Percentiles rank a stretch among this genome's conserved stretches.
These are phyloP conservation scores for Calameuta idolon DNA, from an alignment of 2,888 invertebrate species.

Conservation along the genomic window DNA sequence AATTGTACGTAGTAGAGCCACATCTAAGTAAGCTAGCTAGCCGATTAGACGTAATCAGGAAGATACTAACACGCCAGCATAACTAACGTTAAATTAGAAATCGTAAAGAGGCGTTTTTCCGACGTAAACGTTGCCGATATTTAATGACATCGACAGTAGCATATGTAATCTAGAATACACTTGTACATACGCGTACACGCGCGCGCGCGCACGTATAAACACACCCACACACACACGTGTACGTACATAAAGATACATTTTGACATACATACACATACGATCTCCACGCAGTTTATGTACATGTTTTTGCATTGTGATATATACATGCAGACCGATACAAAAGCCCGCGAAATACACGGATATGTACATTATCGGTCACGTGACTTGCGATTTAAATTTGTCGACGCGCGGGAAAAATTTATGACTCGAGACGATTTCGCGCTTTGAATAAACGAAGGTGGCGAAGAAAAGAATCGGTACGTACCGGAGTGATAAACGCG, in stretches of 20 bases:
- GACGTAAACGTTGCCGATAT: neutral
- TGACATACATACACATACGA: neutral
- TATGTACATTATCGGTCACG: neutral
- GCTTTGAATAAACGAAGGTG: neutral
- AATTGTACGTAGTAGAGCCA: conserved; percentile 33
- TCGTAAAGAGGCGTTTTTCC: conserved; percentile 9
- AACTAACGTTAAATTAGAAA: conserved; percentile 30
- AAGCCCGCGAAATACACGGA: neutral
- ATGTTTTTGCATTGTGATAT: neutral
- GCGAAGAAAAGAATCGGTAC: neutral
- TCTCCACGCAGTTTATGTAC: neutral
- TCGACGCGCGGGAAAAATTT: neutral
- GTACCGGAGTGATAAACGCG: neutral
- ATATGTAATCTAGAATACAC: conserved; percentile 21
- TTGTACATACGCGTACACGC: conserved; percentile 12
- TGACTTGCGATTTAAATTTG: neutral
- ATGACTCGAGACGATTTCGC: neutral
- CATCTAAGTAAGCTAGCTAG: conserved; percentile 36
- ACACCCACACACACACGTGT: neutral
- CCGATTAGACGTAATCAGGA: conserved; percentile 33
- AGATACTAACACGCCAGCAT: conserved; percentile 28
- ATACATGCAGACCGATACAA: neutral
- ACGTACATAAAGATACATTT: neutral
- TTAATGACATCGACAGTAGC: conserved; percentile 13
- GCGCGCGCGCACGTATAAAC: too few species aligned